Percentiles rank a stretch among this genome's conserved stretches.
Conservation (phyloP, 2,797 vertebrate genomes). For the Acipenser transmontanus region DNA sequence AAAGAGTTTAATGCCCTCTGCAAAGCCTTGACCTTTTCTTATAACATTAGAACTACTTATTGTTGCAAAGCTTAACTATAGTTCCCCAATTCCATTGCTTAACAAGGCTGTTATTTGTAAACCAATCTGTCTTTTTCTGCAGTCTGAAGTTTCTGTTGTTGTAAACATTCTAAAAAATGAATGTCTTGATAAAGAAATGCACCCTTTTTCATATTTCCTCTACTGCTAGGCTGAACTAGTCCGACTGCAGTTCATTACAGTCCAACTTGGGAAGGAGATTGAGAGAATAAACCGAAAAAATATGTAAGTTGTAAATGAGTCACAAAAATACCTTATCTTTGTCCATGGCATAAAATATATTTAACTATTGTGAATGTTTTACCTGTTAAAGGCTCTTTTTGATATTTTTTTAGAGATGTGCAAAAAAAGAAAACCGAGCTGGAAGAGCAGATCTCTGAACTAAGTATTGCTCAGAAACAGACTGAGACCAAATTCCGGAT, state of each 20-base stretch:
- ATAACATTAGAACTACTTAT: too few species aligned
- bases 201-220: conserved; percentile 23
- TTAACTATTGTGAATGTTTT: too few species aligned
- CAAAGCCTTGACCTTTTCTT: too few species aligned
- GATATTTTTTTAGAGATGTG: conserved; percentile 49
- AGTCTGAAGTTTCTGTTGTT: too few species aligned
- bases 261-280: conserved; percentile 69
- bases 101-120: not conserved
- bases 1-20: too few species aligned
- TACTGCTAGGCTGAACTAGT: conserved; percentile 70
- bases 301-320: conserved; percentile 54
- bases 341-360: too few species aligned
- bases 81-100: too few species aligned
- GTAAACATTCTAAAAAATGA: conserved; percentile 20
- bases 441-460: conserved; percentile 50
- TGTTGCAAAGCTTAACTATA: too few species aligned
- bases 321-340: too few species aligned
- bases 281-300: conserved; percentile 63
- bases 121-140: too few species aligned
- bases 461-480: conserved; percentile 40
- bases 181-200: not conserved
- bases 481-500: conserved; percentile 44
- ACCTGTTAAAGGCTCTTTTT: too few species aligned
- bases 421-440: conserved; percentile 55
- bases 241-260: conserved; percentile 57